A percentile compares a stretch with the other conserved stretches of the same genome.
Conservation (phyloP, 2,113 vertebrate genomes). For the Australoheros scitulus region DNA sequence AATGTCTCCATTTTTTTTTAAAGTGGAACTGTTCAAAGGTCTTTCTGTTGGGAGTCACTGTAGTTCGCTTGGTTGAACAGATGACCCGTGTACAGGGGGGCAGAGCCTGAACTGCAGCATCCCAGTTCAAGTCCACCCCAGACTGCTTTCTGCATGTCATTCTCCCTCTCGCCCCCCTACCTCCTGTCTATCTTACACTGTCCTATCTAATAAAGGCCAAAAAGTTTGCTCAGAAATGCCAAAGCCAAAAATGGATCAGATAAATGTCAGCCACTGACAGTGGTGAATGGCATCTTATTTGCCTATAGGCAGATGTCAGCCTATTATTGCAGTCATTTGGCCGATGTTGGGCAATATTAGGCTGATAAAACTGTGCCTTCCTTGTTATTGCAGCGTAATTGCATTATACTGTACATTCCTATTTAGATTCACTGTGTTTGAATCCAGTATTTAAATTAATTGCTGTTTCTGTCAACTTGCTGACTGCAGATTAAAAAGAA, state of each 20-base stretch:
- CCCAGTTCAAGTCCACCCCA: too few relatives aligned
- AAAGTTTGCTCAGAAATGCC: too few relatives aligned
- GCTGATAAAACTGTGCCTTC: background rate
- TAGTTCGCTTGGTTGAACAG: background rate
- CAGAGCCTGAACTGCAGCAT: background rate
- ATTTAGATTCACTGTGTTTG: background rate
- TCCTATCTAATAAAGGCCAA: background rate
- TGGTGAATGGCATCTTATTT: background rate
- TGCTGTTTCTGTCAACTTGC: background rate
- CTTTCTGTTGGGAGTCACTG: too few relatives aligned
- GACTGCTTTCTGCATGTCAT: background rate
- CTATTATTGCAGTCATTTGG: background rate
- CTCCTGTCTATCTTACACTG: background rate
- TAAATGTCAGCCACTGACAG: background rate
- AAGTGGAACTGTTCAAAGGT: too few relatives aligned
- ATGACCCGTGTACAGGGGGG: background rate
- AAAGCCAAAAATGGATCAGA: background rate
- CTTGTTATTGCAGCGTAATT: background rate
- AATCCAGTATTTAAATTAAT: background rate
- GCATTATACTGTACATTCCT: background rate
- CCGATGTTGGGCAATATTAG: background rate
- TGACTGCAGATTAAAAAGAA: background rate
- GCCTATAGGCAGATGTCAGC: background rate
- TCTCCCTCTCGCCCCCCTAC: background rate
- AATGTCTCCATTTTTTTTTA: too few relatives aligned